Evolutionary conservation across 92 coral and sea anemone genomes (phyloP).

Genomic region (Chrysogorgia sp.): DNA sequence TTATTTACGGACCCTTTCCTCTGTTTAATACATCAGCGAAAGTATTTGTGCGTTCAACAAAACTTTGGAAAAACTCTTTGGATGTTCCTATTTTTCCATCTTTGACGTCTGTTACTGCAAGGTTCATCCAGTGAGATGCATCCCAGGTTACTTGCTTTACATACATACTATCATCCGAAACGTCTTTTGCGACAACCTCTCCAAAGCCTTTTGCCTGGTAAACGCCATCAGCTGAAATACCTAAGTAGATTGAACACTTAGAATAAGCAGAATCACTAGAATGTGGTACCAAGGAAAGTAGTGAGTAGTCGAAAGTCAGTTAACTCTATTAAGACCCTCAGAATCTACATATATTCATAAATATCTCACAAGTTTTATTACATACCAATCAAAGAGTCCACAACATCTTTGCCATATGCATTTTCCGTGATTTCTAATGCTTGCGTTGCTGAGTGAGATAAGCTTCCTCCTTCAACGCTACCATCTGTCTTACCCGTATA

Average conservation of each 20-base stretch:
- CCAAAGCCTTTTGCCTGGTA: slow-evolving; percentile 29
- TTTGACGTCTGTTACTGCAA: slow-evolving; percentile 27
- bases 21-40: slow-evolving; percentile 26
- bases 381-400: slow-evolving; percentile 19
- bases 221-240: slow-evolving; percentile 35
- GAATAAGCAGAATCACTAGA: background rate
- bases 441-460: slow-evolving; percentile 6
- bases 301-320: too few relatives aligned
- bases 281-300: too few relatives aligned
- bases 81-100: slow-evolving; percentile 27
- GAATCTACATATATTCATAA: slow-evolving; percentile 1
- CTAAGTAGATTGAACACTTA: too few relatives aligned
- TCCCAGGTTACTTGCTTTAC: slow-evolving; percentile 28
- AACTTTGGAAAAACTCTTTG: slow-evolving; percentile 9
- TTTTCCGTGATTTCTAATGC: slow-evolving; percentile 21
- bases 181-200: background rate
- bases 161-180: background rate
- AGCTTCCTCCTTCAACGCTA: slow-evolving; percentile 14
- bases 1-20: slow-evolving; percentile 12
- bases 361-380: background rate
- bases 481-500: background rate
- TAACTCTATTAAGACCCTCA: background rate
- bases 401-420: slow-evolving; percentile 5
- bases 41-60: slow-evolving; percentile 13
- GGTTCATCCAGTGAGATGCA: slow-evolving; percentile 24